A percentile compares a stretch with the other conserved stretches of the same genome.
Evolutionary conservation across 1,140 invertebrate genomes (phyloP).

Genomic region (Zophobas atratus): DNA sequence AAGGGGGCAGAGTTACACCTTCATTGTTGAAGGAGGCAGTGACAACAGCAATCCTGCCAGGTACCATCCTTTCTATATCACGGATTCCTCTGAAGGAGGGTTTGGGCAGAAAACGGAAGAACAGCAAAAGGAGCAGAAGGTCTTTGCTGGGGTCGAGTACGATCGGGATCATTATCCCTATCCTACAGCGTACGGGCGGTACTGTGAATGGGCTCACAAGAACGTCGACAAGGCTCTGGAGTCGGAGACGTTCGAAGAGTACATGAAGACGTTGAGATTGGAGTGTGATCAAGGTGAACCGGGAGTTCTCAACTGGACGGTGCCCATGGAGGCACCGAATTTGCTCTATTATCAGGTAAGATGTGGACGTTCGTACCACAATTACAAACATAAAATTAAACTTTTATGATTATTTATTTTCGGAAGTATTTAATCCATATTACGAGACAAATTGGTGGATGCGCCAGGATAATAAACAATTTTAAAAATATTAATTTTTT

Average conservation of each 20-base stretch:
- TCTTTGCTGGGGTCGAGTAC: constrained; percentile 87
- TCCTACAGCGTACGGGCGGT: constrained; percentile 83
- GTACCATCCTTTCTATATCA: constrained; percentile 97
- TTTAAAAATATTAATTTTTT: not conserved
- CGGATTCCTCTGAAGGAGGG: constrained; percentile 87
- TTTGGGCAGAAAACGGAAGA: constrained; percentile 82
- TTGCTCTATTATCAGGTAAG: constrained; percentile 90
- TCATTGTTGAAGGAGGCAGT: constrained; percentile 86
- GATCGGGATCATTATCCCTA: constrained; percentile 83
- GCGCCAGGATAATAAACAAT: not conserved
- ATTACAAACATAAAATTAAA: not conserved
- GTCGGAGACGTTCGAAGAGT: constrained; percentile 82
- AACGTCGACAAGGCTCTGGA: constrained; percentile 77
- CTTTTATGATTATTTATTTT: too few relatives aligned
- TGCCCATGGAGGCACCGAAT: constrained; percentile 84
- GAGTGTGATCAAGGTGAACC: constrained; percentile 83
- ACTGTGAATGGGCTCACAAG: constrained; percentile 85
- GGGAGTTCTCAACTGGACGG: constrained; percentile 85
- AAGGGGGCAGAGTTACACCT: constrained; percentile 90
- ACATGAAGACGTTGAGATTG: constrained; percentile 81
- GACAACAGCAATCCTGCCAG: constrained; percentile 78
- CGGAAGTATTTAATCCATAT: too few relatives aligned
- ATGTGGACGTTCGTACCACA: not conserved
- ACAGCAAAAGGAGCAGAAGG: constrained; percentile 78
- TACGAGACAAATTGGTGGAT: too few relatives aligned